These are phyloP conservation scores for Eristalis intricaria DNA, from an alignment of 2,888 invertebrate genomes.

Conservation along the genomic window DNA sequence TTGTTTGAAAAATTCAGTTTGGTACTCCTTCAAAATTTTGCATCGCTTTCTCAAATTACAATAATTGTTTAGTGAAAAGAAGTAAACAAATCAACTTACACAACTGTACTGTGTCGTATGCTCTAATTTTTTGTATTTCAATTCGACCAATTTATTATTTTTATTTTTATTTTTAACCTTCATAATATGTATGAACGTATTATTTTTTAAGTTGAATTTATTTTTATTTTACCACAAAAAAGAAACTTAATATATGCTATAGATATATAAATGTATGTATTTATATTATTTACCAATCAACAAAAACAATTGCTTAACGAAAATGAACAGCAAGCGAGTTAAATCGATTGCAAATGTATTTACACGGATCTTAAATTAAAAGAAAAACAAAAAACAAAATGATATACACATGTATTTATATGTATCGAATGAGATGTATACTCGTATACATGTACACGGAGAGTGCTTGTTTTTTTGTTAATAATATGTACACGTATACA, in stretches of 20 bases:
- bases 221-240: conserved; percentile 33
- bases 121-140: background rate
- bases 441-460: background rate
- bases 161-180: background rate
- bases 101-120: conserved; percentile 11
- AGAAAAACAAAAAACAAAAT: background rate
- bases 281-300: conserved; percentile 60
- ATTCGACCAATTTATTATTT: background rate
- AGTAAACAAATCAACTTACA: background rate
- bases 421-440: background rate
- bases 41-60: background rate
- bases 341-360: conserved; percentile 57
- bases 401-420: conserved; percentile 36
- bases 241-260: conserved; percentile 55
- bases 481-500: conserved; percentile 45
- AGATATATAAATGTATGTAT: conserved; percentile 44
- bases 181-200: background rate
- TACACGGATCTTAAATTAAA: conserved; percentile 39
- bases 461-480: conserved; percentile 43
- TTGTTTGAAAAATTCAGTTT: background rate
- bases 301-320: conserved; percentile 55
- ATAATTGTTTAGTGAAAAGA: background rate
- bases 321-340: conserved; percentile 16
- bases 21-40: background rate
- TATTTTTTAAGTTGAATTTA: conserved; percentile 41